Evolutionary conservation across 2,113 vertebrate genomes (phyloP).

Genomic region (Menura novaehollandiae): DNA sequence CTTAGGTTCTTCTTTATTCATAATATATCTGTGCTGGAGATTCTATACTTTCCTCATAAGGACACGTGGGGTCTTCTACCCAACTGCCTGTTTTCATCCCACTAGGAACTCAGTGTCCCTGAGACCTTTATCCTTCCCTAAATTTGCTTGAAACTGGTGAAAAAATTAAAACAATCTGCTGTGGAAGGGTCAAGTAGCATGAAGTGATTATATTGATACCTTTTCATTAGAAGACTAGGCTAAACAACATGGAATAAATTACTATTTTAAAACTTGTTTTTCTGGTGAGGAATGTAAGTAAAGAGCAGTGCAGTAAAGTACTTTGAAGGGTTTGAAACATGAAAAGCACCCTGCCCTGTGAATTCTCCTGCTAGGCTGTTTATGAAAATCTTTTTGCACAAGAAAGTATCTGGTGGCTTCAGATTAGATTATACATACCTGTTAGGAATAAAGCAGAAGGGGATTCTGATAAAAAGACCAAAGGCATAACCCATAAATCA

Average conservation of each 20-base stretch:
- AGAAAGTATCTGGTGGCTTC: conserved; percentile 28
- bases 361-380: neutral
- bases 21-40: neutral
- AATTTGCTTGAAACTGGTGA: neutral
- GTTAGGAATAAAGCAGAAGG: conserved; percentile 40
- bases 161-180: neutral
- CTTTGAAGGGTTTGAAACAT: neutral
- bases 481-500: conserved; percentile 61
- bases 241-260: neutral
- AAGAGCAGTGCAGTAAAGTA: neutral
- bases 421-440: conserved; percentile 39
- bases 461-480: conserved; percentile 54
- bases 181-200: neutral
- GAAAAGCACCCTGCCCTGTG: neutral
- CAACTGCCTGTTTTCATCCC: neutral
- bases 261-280: neutral
- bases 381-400: conserved; percentile 2
- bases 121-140: neutral
- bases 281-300: neutral
- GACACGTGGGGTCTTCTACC: neutral
- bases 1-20: neutral
- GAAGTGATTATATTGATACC: neutral
- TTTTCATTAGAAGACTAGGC: neutral
- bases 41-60: neutral
- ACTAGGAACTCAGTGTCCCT: neutral